A percentile compares a stretch with the other conserved stretches of the same genome.
Conservation (phyloP, 2,797 vertebrate species). For the Clarias platycephalus region DNA sequence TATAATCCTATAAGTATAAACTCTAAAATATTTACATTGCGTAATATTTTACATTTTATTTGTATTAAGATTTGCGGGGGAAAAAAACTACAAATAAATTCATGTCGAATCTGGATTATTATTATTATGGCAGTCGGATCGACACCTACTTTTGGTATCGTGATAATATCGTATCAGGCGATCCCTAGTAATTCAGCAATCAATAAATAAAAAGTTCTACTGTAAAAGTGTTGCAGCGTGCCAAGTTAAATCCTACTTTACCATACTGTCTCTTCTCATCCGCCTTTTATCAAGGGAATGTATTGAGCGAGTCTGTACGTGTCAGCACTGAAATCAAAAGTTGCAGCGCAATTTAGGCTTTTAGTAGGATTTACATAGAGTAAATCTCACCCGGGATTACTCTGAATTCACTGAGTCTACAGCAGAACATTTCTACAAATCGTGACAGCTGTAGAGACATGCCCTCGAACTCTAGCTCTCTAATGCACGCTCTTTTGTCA, state of each 20-base stretch:
- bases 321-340: not conserved
- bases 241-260: not conserved
- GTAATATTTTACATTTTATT: too few relatives aligned
- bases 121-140: too few relatives aligned
- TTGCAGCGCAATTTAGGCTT: slow-evolving; percentile 17
- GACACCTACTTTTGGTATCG: too few relatives aligned
- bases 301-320: not conserved
- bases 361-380: slow-evolving; percentile 23
- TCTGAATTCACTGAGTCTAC: slow-evolving; percentile 5
- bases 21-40: too few relatives aligned
- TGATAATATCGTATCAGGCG: too few relatives aligned
- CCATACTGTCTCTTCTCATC: not conserved
- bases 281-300: not conserved
- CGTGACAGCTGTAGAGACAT: slow-evolving; percentile 46
- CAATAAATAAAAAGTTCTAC: not conserved
- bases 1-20: too few relatives aligned
- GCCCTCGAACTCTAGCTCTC: slow-evolving; percentile 28
- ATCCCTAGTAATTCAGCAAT: not conserved
- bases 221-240: not conserved
- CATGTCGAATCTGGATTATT: too few relatives aligned
- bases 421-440: slow-evolving; percentile 25
- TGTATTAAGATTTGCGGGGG: too few relatives aligned
- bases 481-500: not conserved
- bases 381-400: slow-evolving; percentile 43
- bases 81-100: too few relatives aligned